phyloP scores from a whole-genome alignment of 1,140 invertebrate species.

The Carposina sasakii region DNA sequence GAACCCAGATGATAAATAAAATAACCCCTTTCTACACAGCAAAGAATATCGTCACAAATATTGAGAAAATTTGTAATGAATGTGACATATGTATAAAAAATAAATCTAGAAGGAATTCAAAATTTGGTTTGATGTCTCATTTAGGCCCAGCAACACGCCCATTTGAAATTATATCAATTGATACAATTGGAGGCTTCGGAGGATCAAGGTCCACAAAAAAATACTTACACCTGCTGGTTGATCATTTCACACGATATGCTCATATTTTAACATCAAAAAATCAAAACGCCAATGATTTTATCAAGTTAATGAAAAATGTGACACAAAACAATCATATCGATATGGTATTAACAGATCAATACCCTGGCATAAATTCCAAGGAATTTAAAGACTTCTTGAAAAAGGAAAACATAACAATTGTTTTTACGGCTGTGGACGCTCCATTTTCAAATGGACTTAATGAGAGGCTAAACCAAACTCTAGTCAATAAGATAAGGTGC shows the following conservation, averaged over 20 bases:
- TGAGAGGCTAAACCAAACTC: slow-evolving; percentile 34
- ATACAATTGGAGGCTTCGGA: slow-evolving; percentile 28
- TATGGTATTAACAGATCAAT: slow-evolving; percentile 24
- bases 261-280: slow-evolving; percentile 21
- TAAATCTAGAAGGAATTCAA: slow-evolving; percentile 19
- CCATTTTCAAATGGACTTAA: slow-evolving; percentile 18
- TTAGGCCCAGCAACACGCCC: slow-evolving; percentile 24
- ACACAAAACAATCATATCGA: slow-evolving; percentile 12
- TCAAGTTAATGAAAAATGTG: slow-evolving; percentile 34
- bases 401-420: slow-evolving; percentile 26
- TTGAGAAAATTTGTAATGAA: slow-evolving; percentile 13
- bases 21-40: slow-evolving; percentile 5
- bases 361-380: slow-evolving; percentile 30
- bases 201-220: slow-evolving; percentile 26
- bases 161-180: slow-evolving; percentile 23
- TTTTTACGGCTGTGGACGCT: slow-evolving; percentile 26
- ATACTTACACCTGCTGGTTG: slow-evolving; percentile 25
- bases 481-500: slow-evolving; percentile 28
- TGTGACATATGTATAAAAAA: slow-evolving; percentile 26
- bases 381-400: slow-evolving; percentile 42
- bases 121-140: slow-evolving; percentile 32
- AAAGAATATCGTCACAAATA: slow-evolving; percentile 9
- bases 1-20: slow-evolving; percentile 6
- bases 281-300: slow-evolving; percentile 37
- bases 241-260: slow-evolving; percentile 22